Evolutionary conservation across 1,140 invertebrate species (phyloP), one percentile per base, ranked within the genome.

Genomic region (Achroia grisella): DNA sequence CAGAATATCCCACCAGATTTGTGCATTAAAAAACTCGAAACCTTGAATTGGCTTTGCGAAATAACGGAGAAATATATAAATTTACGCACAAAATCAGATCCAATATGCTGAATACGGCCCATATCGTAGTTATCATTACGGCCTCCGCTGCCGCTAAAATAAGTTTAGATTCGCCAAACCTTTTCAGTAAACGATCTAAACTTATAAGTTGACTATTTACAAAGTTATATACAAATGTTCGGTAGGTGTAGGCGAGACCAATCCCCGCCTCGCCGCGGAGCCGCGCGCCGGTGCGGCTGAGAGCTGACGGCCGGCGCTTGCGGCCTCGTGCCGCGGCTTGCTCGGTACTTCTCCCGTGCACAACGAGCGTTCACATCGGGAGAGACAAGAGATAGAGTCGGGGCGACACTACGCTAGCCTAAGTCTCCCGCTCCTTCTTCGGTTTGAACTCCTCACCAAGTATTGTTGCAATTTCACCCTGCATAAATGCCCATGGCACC

Each of bases 401-500:
- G 61, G 65, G 53, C 54, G 56, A 45, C 60, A 43, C 46, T 44
- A 42, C 54, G 60, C 48, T 56, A 65, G 71, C 72, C 78, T 95
- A 96, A 89, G 94, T 93, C 82, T 97, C 95, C 58, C 94, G 88
- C 81, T 97, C 95, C 84, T 97, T 97, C 86, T 97, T 97, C 55
- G 94, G 93, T 87, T 97, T 97, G 52, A 94, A 91, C 65, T 98
- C 97, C 71, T 98, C 96, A 23, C 96, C 97, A 32, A 99, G 89
- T 64, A 99, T 99, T 15, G 97, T 99, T n/a, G 95, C 95, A 56
- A 99, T 99, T 88, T 99, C 98, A 37, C 94, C 94, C 86, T 98
- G 97, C 98, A 99, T 99, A 84, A 99, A 99, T 17, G 98, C 98
- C 98, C 98, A 99, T 10, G 98, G 98, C 56, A 99, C 96, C 51